Conservation (phyloP, 2,888 invertebrate genomes). For the Charanyca ferruginea region DNA sequence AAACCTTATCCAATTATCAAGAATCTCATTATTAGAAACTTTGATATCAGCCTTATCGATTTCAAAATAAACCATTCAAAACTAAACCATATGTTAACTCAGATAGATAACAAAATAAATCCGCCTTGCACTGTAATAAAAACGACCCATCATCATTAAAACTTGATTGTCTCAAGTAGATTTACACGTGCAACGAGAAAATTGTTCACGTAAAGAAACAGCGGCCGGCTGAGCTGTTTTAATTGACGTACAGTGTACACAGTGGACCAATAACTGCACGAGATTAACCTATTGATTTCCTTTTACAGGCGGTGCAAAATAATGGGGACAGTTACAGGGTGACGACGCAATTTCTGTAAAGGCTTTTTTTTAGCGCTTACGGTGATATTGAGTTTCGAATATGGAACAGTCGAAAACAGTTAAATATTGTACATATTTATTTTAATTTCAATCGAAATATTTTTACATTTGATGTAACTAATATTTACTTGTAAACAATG, state of each 20-base stretch:
- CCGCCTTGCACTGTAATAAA: slow-evolving; percentile 8
- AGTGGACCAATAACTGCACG: slow-evolving; percentile 66
- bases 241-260: slow-evolving; percentile 68
- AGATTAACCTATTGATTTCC: slow-evolving; percentile 68
- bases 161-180: slow-evolving; percentile 38
- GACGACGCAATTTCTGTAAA: slow-evolving; percentile 18
- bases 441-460: no score
- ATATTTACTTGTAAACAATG: no score
- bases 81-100: background rate
- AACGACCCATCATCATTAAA: slow-evolving; percentile 40
- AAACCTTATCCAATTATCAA: no score
- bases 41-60: background rate
- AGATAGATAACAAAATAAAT: background rate
- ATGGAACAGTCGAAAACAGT: background rate
- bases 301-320: slow-evolving; percentile 39
- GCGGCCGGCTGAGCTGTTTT: slow-evolving; percentile 50
- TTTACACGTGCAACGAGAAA: slow-evolving; percentile 48
- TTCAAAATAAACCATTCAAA: background rate
- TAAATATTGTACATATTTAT: no score
- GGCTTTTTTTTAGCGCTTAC: slow-evolving; percentile 12
- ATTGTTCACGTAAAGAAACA: slow-evolving; percentile 49
- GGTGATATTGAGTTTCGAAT: background rate
- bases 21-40: no score
- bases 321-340: slow-evolving; percentile 32
- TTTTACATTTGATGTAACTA: no score